phyloP scores from a whole-genome alignment of 2,113 vertebrate species.

The Zosterops japonicus region DNA sequence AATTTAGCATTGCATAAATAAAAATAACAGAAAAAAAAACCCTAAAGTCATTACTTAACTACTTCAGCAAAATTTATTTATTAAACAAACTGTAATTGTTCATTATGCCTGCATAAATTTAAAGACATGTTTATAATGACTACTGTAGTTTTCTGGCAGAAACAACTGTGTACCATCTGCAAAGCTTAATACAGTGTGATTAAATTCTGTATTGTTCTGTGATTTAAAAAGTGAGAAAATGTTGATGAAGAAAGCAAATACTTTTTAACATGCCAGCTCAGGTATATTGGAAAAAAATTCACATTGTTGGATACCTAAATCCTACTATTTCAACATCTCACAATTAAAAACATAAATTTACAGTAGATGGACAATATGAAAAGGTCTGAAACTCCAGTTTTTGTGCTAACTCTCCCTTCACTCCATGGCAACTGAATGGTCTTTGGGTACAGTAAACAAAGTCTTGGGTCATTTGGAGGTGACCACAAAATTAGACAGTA shows the following conservation, averaged over 20 bases:
- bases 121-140: not conserved
- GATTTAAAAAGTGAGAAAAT: not conserved
- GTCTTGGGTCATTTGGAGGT: not conserved
- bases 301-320: not conserved
- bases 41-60: not conserved
- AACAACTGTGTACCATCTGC: not conserved
- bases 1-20: not conserved
- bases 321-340: not conserved
- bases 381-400: not conserved
- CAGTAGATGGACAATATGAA: not conserved
- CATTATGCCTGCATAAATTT: not conserved
- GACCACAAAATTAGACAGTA: not conserved
- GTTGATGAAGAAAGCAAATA: not conserved
- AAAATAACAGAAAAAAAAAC: not conserved
- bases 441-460: not conserved
- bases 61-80: not conserved
- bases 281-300: not conserved
- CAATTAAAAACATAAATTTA: not conserved
- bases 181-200: not conserved
- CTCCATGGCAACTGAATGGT: not conserved
- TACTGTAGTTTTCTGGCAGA: not conserved
- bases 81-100: constrained; percentile 19
- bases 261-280: not conserved
- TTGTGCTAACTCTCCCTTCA: not conserved
- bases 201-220: not conserved